Evolutionary conservation across 1,140 invertebrate species (phyloP), one percentile per base, ranked within the genome.

Genomic region (Hycleus phaleratus): DNA sequence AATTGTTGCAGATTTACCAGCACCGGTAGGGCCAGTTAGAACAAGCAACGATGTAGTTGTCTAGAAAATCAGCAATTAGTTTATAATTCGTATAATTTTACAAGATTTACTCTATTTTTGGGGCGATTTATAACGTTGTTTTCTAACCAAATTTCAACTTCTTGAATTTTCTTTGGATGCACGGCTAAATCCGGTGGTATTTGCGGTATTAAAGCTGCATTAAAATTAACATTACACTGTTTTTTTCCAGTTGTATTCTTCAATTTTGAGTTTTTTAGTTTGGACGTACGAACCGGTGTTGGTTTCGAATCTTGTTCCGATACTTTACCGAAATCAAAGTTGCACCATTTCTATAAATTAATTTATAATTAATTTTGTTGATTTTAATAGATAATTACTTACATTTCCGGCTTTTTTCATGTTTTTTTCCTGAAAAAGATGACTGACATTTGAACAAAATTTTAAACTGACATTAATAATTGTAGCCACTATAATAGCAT

Each of bases 11-110:
- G 84, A 86, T 76, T 90, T 90, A 0, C 85, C 86, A 68, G 81
- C 82, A 1, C 87, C 87, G 0, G 85, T 79, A 11, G 87, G 84
- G 2, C 86, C 87, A 5, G 81, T 82, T n/a, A 89, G 55, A 1
- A 88, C 64, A 25, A 88, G 68, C 40, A 85, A 78, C n/a, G 70
- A 71, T 12, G 81, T 77, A 38, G 73, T 77, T 10, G 25, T 26
- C 42, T 46, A 47, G 24, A 51, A 53, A 62, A 43, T 48, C 8
- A 32, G 46, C 44, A 26, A 49, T 7, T 44, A 46, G 8, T 25
- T 57, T 51, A 4, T 9, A 24, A 49, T 7, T 11, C 7, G 50
- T 32, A n/a, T 18, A 18, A 18, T 18, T 18, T 18, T 18, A 18
- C 1, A 18, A 1, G 18, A 18, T 18, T 18, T 18, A 18, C 18